A percentile compares a stretch with the other conserved stretches of the same genome.
phyloP scores from a whole-genome alignment of 2,797 vertebrate genomes.

The Galago senegalensis region DNA sequence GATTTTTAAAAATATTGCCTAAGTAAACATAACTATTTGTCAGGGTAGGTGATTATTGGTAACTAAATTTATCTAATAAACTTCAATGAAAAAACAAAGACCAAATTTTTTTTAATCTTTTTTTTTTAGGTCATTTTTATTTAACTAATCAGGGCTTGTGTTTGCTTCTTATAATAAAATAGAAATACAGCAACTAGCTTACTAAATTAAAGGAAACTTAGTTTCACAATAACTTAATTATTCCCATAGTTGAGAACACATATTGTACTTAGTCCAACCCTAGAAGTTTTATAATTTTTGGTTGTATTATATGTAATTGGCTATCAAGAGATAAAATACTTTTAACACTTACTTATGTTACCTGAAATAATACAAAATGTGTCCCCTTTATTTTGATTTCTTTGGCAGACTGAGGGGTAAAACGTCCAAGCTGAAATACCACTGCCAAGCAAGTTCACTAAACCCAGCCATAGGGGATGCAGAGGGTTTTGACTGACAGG shows the following conservation, averaged over 20 bases:
- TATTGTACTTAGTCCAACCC: conserved; percentile 32
- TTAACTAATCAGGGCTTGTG: conserved; percentile 24
- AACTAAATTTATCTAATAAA: conserved; percentile 17
- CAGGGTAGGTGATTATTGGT: background rate
- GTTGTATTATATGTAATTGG: background rate
- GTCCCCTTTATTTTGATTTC: conserved; percentile 59
- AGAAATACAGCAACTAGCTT: conserved; percentile 39
- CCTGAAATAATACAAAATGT: background rate
- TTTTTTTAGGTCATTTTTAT: conserved; percentile 10
- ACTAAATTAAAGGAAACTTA: conserved; percentile 45
- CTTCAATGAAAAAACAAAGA: background rate
- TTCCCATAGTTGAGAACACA: conserved; percentile 20
- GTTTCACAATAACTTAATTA: conserved; percentile 29
- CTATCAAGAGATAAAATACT: conserved; percentile 1
- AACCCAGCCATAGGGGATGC: conserved; percentile 90
- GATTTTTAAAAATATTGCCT: conserved; percentile 28
- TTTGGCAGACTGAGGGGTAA: conserved; percentile 9
- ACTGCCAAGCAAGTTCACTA: conserved; percentile 87
- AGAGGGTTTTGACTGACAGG: conserved; percentile 85
- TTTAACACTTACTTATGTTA: conserved; percentile 35
- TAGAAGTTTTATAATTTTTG: conserved; percentile 36
- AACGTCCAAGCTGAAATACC: conserved; percentile 62
- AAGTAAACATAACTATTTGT: conserved; percentile 39
- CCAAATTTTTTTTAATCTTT: no score
- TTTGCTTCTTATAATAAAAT: conserved; percentile 51